Percentiles rank a stretch among this genome's conserved stretches.
Evolutionary conservation across 2,888 invertebrate genomes (phyloP).

Genomic region (Suillia variegata): DNA sequence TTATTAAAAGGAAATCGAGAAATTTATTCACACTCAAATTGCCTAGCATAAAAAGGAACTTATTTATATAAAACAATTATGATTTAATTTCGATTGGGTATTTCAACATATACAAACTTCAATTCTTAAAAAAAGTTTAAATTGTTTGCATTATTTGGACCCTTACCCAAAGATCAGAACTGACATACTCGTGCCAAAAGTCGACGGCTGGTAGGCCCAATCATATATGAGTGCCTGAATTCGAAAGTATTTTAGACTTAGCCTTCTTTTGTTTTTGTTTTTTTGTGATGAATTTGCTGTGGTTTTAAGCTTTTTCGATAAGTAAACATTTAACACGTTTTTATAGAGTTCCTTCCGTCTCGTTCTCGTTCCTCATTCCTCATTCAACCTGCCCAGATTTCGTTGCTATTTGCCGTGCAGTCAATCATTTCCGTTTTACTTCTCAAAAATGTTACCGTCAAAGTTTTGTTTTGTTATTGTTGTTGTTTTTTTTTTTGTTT

Average conservation of each 20-base stretch:
- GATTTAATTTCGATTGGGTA: no score
- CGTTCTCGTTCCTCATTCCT: not conserved
- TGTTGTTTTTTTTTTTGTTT: not conserved
- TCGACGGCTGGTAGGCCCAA: not conserved
- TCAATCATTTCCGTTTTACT: conserved; percentile 37
- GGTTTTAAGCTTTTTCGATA: conserved; percentile 42
- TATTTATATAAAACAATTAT: no score
- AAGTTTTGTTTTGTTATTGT: not conserved
- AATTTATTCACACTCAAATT: no score
- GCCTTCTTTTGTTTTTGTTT: conserved; percentile 12
- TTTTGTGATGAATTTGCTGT: conserved; percentile 17
- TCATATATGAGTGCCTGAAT: conserved; percentile 23
- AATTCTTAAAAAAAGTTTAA: no score
- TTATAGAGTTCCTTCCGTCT: conserved; percentile 29
- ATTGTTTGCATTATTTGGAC: no score
- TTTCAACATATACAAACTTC: no score
- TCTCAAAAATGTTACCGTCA: no score
- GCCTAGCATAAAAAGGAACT: no score
- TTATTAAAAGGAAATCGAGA: no score
- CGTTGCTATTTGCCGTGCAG: conserved; percentile 37
- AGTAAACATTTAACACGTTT: conserved; percentile 60
- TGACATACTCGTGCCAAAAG: no score
- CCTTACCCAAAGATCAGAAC: no score
- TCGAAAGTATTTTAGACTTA: not conserved
- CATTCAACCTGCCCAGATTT: no score